Base-by-base conservation (phyloP, 1,140 invertebrate genomes). In the Cardiocondyla obscurior region DNA sequence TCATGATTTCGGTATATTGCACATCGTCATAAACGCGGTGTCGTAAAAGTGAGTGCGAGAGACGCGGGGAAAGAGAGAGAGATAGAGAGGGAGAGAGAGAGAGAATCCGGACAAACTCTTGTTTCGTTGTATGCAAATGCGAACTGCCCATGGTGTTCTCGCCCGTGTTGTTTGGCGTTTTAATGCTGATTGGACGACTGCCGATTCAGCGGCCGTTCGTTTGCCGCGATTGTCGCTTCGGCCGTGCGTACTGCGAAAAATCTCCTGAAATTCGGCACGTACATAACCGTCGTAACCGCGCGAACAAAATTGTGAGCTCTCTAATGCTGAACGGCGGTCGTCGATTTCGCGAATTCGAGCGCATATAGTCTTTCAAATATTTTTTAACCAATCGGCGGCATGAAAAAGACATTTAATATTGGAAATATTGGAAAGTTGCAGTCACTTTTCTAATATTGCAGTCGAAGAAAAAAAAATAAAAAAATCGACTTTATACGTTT, bases 181-280 rank as follows among this genome's bases (percentile, higher is more conserved):
- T 93, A 91, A 93, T 93, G 93, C 93, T 94, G 91, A 94, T 93
- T 93, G 92, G 91, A 93, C 91, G 88, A 93, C 91, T 93, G 92
- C 91, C 92, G 92, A 94, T 93, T 92, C 90, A 92, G 91, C 91
- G 86, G 86, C 86, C 88, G 91, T 91, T 93, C 92, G 90, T 92
- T 93, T 92, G 91, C 90, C 85, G 76, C 90, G 86, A 93, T 93
- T 92, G 90, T 93, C 85, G 62, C 69, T 74, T 76, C 84, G 44
- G 22, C n/a, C 33, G 64, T 64, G 28, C 73, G 58, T 84, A 53
- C 62, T 58, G 76, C 81, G 85, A 89, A 89, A 62, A 91, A 91
- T 91, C 91, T 91, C 12, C 85, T 67, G 86, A 92, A 92, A 89
- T 89, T 88, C 81, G 39, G 46, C 70, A 39, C 70, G 42, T 46